Evolutionary conservation across 1,140 invertebrate genomes (phyloP).

Genomic region (Bombus superbus): DNA sequence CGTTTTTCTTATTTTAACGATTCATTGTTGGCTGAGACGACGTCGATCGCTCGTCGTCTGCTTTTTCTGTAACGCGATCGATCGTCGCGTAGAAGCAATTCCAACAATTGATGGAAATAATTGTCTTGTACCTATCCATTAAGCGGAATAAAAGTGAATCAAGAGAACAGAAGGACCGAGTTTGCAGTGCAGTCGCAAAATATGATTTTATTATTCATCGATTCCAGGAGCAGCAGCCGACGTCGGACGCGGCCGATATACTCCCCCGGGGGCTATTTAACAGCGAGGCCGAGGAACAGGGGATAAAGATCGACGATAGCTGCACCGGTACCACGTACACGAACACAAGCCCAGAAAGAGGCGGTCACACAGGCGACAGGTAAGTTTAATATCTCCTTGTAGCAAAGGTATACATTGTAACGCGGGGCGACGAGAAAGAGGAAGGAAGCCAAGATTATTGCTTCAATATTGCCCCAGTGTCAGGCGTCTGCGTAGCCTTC

Average conservation of each 20-base stretch:
- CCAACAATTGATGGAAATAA: too few relatives aligned
- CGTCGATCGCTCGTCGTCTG: too few relatives aligned
- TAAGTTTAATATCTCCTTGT: slow-evolving; percentile 76
- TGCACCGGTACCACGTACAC: neutral
- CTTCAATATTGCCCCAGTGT: slow-evolving; percentile 80
- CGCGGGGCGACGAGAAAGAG: slow-evolving; percentile 40
- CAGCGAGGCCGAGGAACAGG: neutral
- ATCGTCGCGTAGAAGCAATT: too few relatives aligned
- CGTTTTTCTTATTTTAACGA: too few relatives aligned
- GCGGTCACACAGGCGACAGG: slow-evolving; percentile 44
- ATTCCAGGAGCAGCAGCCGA: slow-evolving; percentile 40
- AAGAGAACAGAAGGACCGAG: neutral
- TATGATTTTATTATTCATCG: slow-evolving; percentile 59
- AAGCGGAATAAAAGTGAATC: too few relatives aligned
- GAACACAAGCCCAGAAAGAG: neutral
- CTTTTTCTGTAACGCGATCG: too few relatives aligned
- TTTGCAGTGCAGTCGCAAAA: neutral
- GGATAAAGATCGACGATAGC: slow-evolving; percentile 34
- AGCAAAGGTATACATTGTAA: slow-evolving; percentile 51
- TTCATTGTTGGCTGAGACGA: too few relatives aligned
- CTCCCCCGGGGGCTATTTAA: slow-evolving; percentile 47
- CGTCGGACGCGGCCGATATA: slow-evolving; percentile 28
- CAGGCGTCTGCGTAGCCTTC: slow-evolving; percentile 69
- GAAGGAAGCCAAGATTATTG: slow-evolving; percentile 74
- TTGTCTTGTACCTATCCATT: too few relatives aligned